Conservation (phyloP, 2,888 invertebrate species). For the Lochmaea capreae region DNA sequence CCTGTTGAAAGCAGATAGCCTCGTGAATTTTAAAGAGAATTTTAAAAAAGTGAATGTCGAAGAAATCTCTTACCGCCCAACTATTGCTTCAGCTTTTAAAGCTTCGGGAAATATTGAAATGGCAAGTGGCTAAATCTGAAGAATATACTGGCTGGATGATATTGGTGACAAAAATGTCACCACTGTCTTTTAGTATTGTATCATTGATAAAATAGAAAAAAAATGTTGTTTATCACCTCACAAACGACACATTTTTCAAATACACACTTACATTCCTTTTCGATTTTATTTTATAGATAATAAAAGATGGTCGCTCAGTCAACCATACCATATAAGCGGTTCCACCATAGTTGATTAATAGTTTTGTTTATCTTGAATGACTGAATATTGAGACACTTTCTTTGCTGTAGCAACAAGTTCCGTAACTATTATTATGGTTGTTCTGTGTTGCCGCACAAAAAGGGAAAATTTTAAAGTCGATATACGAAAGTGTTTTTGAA, state of each 20-base stretch:
- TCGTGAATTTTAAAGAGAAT: too few relatives aligned
- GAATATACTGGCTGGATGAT: too few relatives aligned
- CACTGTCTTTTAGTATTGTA: conserved; percentile 3
- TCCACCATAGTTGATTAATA: conserved; percentile 2
- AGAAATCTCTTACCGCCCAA: too few relatives aligned
- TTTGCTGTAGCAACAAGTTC: background rate
- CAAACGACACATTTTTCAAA: conserved; percentile 38
- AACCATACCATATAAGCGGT: background rate
- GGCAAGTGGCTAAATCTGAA: too few relatives aligned
- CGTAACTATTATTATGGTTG: background rate
- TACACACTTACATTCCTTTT: conserved; percentile 29
- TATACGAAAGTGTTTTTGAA: background rate
- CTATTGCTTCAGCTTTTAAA: too few relatives aligned
- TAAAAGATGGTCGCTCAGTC: conserved; percentile 1
- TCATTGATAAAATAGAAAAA: conserved; percentile 18
- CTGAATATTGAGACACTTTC: background rate
- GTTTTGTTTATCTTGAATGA: conserved; percentile 1
- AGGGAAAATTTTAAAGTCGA: background rate
- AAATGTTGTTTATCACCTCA: conserved; percentile 36
- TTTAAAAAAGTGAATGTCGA: too few relatives aligned
- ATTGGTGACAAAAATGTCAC: background rate
- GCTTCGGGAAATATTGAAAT: too few relatives aligned
- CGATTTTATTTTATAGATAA: conserved; percentile 24
- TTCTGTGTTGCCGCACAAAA: background rate
- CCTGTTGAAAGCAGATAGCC: too few relatives aligned